A percentile compares a stretch with the other conserved stretches of the same genome.
phyloP scores from a whole-genome alignment of 2,888 invertebrate genomes.

The Charanyca ferruginea region DNA sequence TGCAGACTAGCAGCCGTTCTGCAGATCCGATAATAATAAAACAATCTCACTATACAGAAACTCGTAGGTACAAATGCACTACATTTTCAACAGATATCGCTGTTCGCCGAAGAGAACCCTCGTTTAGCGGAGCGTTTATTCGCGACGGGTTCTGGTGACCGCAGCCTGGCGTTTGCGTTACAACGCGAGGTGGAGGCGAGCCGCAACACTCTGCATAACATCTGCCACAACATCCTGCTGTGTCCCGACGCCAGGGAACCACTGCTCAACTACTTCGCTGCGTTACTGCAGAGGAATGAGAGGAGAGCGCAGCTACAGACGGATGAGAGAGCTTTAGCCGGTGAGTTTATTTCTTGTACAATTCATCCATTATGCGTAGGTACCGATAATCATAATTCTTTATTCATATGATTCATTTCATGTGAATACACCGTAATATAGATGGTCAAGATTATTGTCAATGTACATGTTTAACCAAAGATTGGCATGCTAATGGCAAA shows the following conservation, averaged over 20 bases:
- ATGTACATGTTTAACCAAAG: too few species aligned
- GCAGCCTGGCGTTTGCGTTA: conserved; percentile 93
- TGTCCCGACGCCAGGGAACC: conserved; percentile 95
- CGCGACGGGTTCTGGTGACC: conserved; percentile 92
- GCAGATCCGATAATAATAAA: conserved; percentile 7
- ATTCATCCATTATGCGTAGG: too few species aligned
- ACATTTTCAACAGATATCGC: conserved; percentile 90
- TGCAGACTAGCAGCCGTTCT: not conserved
- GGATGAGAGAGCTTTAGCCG: conserved; percentile 96
- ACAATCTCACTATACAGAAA: not conserved
- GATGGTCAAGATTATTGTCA: too few species aligned
- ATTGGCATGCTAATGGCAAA: too few species aligned
- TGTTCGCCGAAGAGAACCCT: conserved; percentile 98
- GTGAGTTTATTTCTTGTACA: conserved; percentile 69
- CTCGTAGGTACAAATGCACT: not conserved
- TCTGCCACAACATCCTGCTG: conserved; percentile 96
- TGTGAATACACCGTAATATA: too few species aligned
- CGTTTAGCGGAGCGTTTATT: conserved; percentile 94
- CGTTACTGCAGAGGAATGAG: conserved; percentile 95
- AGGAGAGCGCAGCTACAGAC: conserved; percentile 97
- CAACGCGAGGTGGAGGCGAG: conserved; percentile 96
- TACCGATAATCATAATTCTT: too few species aligned
- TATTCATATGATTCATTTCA: too few species aligned
- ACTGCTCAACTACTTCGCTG: conserved; percentile 95
- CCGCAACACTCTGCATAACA: conserved; percentile 94